Base-by-base conservation (phyloP, 1,140 invertebrate species). In the Pachyrhynchus sulphureomaculatus region DNA sequence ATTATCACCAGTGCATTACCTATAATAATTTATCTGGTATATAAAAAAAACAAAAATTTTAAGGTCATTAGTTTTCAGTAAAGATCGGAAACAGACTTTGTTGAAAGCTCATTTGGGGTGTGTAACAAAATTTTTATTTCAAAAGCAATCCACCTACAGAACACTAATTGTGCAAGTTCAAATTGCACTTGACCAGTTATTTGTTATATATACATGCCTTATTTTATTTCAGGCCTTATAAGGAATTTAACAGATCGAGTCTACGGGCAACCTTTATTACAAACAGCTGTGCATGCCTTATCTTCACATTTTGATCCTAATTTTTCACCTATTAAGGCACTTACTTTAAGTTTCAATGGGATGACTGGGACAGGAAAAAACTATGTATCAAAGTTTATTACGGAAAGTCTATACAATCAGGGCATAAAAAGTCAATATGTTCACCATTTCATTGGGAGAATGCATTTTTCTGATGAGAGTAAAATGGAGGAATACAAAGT, bases 351-450 rank as follows among this genome's bases (percentile, higher is more conserved):
- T 74, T 85, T 92, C 69, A 90, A 93, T 80, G 91, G 91, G 1
- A 86, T 84, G 74, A 85, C 90, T 12, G 92, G 92, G 23, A 86
- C 84, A 45, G 93, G 93, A 0, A 96, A 96, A 74, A 96, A 92
- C 75, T 93, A 86, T 83, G 88, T 94, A 8, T 78, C 86, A n/a
- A 82, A 83, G 51, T 85, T 95, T 71, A 89, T 98, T 64, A 89
- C 86, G 5, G 79, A 91, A 29, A 80, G 85, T 61, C 71, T 97
- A 3, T 98, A 86, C 74, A 76, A 76, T 49, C 76, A 87, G 37
- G 93, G 93, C 1, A 77, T 83, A 56, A 75, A 88, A 13, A 96
- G 92, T 75, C 77, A 84, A 66, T 93, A 82, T 84, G 91, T 93
- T 4, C 87, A 94, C 74, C 79, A 90, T 54, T 94, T 90, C 72